Base-by-base conservation (phyloP, 2,888 invertebrate genomes). In the Terebella lapidaria region DNA sequence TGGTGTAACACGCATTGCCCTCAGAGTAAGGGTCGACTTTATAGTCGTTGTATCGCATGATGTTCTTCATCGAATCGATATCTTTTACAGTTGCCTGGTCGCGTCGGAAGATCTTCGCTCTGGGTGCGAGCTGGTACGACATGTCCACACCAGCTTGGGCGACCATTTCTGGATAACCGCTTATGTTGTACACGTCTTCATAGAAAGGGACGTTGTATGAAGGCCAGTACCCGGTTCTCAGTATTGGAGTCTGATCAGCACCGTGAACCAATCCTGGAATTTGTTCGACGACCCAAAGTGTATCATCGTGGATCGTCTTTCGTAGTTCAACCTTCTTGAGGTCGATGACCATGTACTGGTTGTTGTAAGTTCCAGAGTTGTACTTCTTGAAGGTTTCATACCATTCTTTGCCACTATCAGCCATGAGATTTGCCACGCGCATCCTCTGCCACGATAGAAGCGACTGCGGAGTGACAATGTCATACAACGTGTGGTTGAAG, bases 331-430 rank as follows among this genome's bases (percentile, higher is more conserved):
- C 70, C 59, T 69, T 65, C 55, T 75, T 77, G 63, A 77, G 65
- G 61, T 80, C 79, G 18, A 80, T 57, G 1, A 80, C 65, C 78
- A 80, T 79, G 61, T 79, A 80, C 70, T 80, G 80, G 62, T 80
- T 80, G 65, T 79, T 80, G 65, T 80, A 80, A 1, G 80, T 79
- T 76, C 78, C 78, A 58, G 77, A 77, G 62, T 79, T 80, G 51
- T 73, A 70, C 45, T 65, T 57, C 18, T 68, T 52, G 35, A 79
- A 64, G 20, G 70, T 59, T 4, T 65, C 45, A 10, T 71, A 68
- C 80, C 80, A 80, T 46, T 79, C 70, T 51, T 66, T 59, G 25
- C 79, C 79, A 30, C 54, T 63, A 26, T 65, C 59, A 3, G 80
- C 75, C 74, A 80, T 72, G 71, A 75, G 74, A 63, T 75, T 77